These are phyloP conservation scores for Brachionus manjavacas DNA, from an alignment of 1,140 invertebrate species.

Conservation along the genomic window DNA sequence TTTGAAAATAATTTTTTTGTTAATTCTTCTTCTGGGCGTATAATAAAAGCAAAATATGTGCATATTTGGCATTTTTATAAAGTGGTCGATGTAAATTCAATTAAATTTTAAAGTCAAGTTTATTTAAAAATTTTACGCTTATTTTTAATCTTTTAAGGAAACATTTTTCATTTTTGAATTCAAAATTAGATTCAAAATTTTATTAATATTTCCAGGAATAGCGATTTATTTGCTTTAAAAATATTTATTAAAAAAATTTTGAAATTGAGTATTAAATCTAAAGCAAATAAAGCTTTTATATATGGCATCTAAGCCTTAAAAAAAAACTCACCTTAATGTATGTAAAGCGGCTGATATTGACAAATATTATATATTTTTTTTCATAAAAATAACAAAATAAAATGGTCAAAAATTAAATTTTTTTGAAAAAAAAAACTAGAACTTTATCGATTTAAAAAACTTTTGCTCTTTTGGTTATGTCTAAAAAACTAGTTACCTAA, in stretches of 20 bases:
- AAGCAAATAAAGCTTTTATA: not conserved
- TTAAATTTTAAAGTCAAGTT: too few species aligned
- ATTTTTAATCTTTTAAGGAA: too few species aligned
- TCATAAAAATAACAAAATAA: too few species aligned
- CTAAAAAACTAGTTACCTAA: not conserved
- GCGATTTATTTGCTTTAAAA: not conserved
- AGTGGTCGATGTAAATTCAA: too few species aligned
- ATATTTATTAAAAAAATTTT: not conserved
- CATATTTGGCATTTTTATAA: too few species aligned
- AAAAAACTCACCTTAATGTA: not conserved
- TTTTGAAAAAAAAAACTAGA: not conserved
- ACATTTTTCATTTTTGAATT: too few species aligned
- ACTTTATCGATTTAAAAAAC: not conserved
- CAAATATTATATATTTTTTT: not conserved
- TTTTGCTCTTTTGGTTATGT: not conserved
- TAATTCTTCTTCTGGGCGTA: too few species aligned
- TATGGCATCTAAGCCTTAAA: not conserved
- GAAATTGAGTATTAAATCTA: not conserved
- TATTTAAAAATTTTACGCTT: too few species aligned
- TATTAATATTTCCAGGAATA: not conserved
- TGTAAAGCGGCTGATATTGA: not conserved
- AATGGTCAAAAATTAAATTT: not conserved
- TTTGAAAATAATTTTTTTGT: too few species aligned
- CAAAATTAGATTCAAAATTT: too few species aligned
- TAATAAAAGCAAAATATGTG: too few species aligned